phyloP scores from a whole-genome alignment of 2,113 vertebrate species.

The Sorex araneus region DNA sequence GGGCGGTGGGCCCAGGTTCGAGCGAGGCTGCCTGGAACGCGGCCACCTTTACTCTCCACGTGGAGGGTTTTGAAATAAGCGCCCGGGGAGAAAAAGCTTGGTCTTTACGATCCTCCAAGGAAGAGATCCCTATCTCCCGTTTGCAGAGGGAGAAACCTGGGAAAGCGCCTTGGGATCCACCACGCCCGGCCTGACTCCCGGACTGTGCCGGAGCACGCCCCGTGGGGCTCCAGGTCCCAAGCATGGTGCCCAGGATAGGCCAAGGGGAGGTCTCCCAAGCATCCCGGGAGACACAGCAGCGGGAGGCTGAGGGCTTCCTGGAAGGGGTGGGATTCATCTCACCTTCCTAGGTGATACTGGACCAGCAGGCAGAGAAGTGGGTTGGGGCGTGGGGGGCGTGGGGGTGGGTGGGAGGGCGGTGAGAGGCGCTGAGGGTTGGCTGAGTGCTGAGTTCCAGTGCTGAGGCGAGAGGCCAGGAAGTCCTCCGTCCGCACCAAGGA shows the following conservation, averaged over 20 bases:
- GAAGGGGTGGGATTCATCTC: background rate
- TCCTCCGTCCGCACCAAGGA: background rate
- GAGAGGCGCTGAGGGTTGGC: too few relatives aligned
- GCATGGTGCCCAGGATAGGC: background rate
- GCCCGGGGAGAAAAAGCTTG: too few relatives aligned
- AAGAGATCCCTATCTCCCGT: background rate
- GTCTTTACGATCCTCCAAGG: background rate
- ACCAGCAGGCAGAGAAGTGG: background rate
- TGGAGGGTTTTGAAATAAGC: background rate
- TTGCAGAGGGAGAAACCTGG: background rate
- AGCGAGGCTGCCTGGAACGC: background rate
- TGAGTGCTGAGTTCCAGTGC: background rate
- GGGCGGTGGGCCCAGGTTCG: background rate
- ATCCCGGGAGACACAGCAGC: background rate
- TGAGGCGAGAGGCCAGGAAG: background rate
- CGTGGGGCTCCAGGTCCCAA: fast-evolving
- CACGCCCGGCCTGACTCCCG: background rate
- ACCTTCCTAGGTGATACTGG: background rate
- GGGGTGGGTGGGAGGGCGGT: too few relatives aligned
- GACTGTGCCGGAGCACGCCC: background rate
- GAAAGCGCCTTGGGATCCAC: background rate
- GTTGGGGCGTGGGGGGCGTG: too few relatives aligned
- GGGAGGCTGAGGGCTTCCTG: background rate
- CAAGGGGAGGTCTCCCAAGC: background rate
- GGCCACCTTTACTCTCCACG: background rate